These are phyloP conservation scores for Conistra vaccinii DNA, from an alignment of 2,888 invertebrate species.

Conservation along the genomic window DNA sequence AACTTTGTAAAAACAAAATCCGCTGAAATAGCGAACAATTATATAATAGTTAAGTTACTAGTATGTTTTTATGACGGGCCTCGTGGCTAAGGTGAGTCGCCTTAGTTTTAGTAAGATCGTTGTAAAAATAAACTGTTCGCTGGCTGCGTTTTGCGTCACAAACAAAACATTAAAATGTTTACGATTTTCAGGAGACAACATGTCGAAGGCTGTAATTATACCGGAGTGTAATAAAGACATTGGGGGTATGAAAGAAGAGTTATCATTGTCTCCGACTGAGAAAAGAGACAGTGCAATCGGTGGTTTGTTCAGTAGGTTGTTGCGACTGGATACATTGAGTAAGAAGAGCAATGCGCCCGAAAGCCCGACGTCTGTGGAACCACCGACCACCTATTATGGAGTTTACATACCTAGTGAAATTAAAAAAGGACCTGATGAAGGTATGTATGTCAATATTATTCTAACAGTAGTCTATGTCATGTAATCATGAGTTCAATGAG, in stretches of 20 bases:
- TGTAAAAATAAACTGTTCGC: conserved; percentile 83
- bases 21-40: conserved; percentile 69
- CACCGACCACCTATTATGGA: conserved; percentile 84
- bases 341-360: conserved; percentile 77
- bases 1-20: conserved; percentile 70
- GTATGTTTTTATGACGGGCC: conserved; percentile 84
- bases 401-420: conserved; percentile 90
- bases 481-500: neutral
- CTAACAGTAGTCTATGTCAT: conserved; percentile 1
- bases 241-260: conserved; percentile 82
- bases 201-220: conserved; percentile 87
- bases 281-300: conserved; percentile 83
- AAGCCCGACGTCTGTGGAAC: conserved; percentile 79
- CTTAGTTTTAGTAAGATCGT: conserved; percentile 44
- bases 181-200: conserved; percentile 81
- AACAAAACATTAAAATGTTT: conserved; percentile 87
- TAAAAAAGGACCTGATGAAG: conserved; percentile 89
- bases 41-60: conserved; percentile 61
- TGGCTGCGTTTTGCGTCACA: conserved; percentile 83
- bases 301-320: conserved; percentile 82
- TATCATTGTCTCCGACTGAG: conserved; percentile 82
- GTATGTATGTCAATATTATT: conserved; percentile 60
- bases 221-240: conserved; percentile 85
- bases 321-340: conserved; percentile 82
- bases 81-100: conserved; percentile 73